Base-by-base conservation (phyloP, 2,113 vertebrate species). In the Periophthalmodon schlosseri region DNA sequence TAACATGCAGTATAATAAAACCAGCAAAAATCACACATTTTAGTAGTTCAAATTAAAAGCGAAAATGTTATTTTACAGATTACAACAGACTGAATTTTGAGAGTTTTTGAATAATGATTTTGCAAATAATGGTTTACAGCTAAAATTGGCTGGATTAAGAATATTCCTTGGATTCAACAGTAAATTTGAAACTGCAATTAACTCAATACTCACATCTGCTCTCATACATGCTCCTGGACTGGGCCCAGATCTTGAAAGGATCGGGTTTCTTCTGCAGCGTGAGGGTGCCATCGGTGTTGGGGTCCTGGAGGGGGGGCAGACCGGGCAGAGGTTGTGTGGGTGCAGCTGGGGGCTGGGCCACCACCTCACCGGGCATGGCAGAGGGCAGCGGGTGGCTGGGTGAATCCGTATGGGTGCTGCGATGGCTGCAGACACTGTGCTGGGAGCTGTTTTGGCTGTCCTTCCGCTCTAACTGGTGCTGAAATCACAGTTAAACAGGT, bases 221-320 rank as follows among this genome's bases (percentile, higher is more conserved):
- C 93, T 99, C 98, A 91, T 99, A 99, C 96, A 99, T 98, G 94
- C 96, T 99, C 95, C 98, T 96, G 91, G 98, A 99, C 95, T 99
- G 97, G 44, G 97, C 97, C 98, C 98, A 99, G 94, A 99, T 99
- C 95, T 98, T 98, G 92, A 99, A 99, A 0, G 97, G 98, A 93
- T 99, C 98, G 60, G 97, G 97, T 87, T 99, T 99, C 85, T 97
- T 99, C 93, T 97, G 96, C 70, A 95, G 96, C 84, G 96, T 89
- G 83, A 95, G 96, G 80, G 95, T 88, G 73, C 85, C 86, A 93
- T 99, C 96, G 3, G 91, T 88, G 60, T 15, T 63, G 4, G 94
- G 95, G 60, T 99, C 98, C 0, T 90, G 90, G 47, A 92, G 84
- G 52, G 92, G 84, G 9, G 92, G 93, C 83, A 94, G 87, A 74